Percentiles rank a stretch among this genome's conserved stretches.
Conservation (phyloP, 2,797 vertebrate genomes). For the Eidolon dupreanum region DNA sequence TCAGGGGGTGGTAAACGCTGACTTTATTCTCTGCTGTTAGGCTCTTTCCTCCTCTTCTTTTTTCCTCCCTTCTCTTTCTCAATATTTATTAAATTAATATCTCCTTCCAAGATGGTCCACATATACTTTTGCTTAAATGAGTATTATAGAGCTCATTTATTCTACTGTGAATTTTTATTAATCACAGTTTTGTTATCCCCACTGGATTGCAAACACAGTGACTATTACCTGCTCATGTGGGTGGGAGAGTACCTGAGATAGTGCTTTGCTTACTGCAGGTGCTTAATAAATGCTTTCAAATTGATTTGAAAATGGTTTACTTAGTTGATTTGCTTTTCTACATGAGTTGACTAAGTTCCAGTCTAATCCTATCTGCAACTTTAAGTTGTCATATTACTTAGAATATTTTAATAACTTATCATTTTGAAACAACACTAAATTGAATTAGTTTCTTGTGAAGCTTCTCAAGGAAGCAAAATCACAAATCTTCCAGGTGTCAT, state of each 20-base stretch:
- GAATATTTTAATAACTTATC: not conserved
- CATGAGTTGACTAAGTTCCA: not conserved
- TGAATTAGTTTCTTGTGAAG: not conserved
- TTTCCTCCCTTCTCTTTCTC: not conserved
- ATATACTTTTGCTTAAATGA: not conserved
- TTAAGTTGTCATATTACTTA: not conserved
- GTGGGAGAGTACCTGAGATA: not conserved
- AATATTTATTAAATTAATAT: not conserved
- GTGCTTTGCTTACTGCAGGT: not conserved
- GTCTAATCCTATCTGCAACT: not conserved
- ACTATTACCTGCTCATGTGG: not conserved
- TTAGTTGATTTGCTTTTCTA: not conserved
- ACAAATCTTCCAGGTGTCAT: constrained; percentile 21
- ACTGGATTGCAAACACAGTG: not conserved
- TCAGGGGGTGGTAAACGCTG: not conserved
- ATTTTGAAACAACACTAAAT: constrained; percentile 35
- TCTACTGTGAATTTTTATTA: not conserved
- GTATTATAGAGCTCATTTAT: not conserved
- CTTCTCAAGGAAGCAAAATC: constrained; percentile 36
- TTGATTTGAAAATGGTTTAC: not conserved
- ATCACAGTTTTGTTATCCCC: not conserved
- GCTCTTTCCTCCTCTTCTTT: not conserved
- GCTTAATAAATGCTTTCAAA: not conserved
- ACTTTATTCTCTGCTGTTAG: not conserved
- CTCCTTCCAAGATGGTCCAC: not conserved